Evolutionary conservation across 2,888 invertebrate species (phyloP), one percentile per base, ranked within the genome.

Genomic region (Drosophila anceps): DNA sequence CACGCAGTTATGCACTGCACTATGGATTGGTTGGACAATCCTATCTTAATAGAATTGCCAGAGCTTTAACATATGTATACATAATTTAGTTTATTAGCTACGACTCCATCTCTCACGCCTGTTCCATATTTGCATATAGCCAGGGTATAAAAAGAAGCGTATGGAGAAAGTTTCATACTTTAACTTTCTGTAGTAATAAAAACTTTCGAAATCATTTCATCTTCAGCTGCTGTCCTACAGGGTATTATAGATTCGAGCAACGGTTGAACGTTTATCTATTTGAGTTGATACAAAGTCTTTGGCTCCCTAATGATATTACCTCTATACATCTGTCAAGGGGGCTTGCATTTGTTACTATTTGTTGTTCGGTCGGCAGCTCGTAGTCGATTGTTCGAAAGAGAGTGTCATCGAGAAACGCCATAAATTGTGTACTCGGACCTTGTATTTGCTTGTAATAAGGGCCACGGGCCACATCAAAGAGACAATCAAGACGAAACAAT

Each of bases 401-500:
- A 67, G 81, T 82, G 82, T 71, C 81, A 81, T 73, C 58, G 58
- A 72, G 54, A 69, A 81, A 65, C 78, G 69, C 83, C 81, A 85
- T 82, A 82, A 84, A 84, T 84, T 58, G 53, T 74, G 66, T 55
- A 29, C 24, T 39, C 33, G 29, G 37, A 53, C 66, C 66, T 71
- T 55, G 72, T 71, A 48, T 27, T 31, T 46, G 43, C 4, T 73
- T 62, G 64, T 73, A 73, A 79, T 76, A 79, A 66, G 69, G 61
- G 35, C 58, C 66, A 50, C 84, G 81, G 81, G 24, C 55, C 55
- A 82, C 84, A 74, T 84, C 79, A 82, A 82, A 84, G 71, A 84
- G 74, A 82, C 71, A 82, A 84, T 84, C 79, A 82, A 74, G 55
- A 53, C 75, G 55, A 57, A 81, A 84, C 81, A 84, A 84, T 76